phyloP scores from a whole-genome alignment of 2,797 vertebrate species.

The Tolypeutes matacus region DNA sequence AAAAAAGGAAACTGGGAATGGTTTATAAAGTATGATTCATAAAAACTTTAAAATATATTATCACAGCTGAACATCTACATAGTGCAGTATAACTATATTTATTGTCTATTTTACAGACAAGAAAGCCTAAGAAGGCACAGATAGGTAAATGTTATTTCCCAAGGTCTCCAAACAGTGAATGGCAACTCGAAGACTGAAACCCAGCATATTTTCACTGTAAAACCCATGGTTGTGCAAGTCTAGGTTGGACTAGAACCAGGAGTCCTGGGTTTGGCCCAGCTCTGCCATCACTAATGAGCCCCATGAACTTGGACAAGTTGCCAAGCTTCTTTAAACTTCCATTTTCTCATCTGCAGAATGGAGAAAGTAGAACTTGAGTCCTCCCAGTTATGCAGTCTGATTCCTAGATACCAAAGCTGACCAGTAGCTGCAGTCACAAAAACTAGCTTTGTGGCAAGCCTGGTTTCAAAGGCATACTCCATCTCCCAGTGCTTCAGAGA shows the following conservation, averaged over 20 bases:
- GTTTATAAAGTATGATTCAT: not conserved
- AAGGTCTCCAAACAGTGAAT: not conserved
- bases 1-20: not conserved
- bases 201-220: not conserved
- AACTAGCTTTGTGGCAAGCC: not conserved
- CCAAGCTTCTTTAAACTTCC: not conserved
- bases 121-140: not conserved
- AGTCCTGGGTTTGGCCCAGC: slow-evolving; percentile 20
- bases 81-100: not conserved
- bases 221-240: not conserved
- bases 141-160: not conserved
- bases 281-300: not conserved
- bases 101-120: not conserved
- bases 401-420: slow-evolving; percentile 41
- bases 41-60: not conserved
- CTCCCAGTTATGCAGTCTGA: not conserved
- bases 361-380: not conserved
- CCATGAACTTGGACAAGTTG: not conserved
- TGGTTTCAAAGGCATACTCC: not conserved
- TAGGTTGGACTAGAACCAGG: not conserved
- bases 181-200: not conserved
- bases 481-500: not conserved
- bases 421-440: not conserved
- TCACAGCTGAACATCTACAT: not conserved
- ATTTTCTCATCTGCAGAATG: not conserved